Conservation (phyloP, 1,140 invertebrate genomes). For the Pseudomyrmex cubaensis region DNA sequence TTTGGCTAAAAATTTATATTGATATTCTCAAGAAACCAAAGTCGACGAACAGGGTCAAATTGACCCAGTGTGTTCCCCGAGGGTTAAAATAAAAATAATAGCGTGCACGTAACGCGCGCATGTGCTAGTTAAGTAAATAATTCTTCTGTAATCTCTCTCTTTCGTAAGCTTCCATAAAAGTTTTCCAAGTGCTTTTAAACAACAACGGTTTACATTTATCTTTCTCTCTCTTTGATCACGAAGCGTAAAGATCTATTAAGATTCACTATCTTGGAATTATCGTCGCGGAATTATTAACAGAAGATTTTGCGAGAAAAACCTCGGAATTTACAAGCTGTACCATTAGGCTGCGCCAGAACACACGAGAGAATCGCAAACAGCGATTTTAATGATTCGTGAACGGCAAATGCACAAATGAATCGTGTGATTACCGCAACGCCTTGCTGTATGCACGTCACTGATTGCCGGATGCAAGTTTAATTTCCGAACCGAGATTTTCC, state of each 20-base stretch:
- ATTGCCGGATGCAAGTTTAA: slow-evolving; percentile 40
- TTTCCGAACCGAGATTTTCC: slow-evolving; percentile 16
- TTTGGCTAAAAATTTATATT: too few relatives aligned
- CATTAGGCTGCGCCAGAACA: too few relatives aligned
- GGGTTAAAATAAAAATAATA: too few relatives aligned
- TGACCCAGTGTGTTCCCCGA: too few relatives aligned
- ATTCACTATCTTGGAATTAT: not conserved
- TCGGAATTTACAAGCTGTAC: not conserved
- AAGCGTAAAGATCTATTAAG: not conserved
- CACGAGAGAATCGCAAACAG: not conserved
- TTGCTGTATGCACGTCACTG: slow-evolving; percentile 14
- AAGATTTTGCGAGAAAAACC: not conserved
- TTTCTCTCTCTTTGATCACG: not conserved
- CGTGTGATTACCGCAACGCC: slow-evolving; percentile 16
- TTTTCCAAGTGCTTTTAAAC: not conserved
- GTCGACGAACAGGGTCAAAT: too few relatives aligned
- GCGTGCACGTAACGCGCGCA: too few relatives aligned
- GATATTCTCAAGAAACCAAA: too few relatives aligned
- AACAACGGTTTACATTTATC: too few relatives aligned
- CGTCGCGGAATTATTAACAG: not conserved
- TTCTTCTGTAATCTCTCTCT: not conserved
- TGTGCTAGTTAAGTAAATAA: not conserved
- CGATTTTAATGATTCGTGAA: slow-evolving; percentile 19
- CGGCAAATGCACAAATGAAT: not conserved
- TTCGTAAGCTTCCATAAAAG: not conserved